These are phyloP conservation scores for Oophaga sylvatica DNA, from an alignment of 2,797 vertebrate genomes.

Conservation along the genomic window DNA sequence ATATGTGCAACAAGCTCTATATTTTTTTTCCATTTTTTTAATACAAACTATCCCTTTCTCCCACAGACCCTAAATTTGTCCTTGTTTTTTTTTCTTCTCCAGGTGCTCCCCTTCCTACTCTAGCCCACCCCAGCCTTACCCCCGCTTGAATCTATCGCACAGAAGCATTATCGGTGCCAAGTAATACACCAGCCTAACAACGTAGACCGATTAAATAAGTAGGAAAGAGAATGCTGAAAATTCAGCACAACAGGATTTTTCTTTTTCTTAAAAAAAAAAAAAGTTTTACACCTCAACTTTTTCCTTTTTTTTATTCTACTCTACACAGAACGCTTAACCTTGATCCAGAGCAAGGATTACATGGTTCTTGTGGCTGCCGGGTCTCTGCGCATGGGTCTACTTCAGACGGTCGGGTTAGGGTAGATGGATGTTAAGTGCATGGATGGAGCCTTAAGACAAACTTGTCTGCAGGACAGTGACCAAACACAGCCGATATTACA, in stretches of 20 bases:
- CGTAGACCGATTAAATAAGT: constrained; percentile 70
- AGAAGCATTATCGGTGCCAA: constrained; percentile 51
- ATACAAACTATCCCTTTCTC: constrained; percentile 32
- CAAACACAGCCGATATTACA: background rate
- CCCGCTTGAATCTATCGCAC: constrained; percentile 27
- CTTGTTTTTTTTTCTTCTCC: background rate
- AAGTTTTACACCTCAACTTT: constrained; percentile 74
- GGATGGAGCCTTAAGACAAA: background rate
- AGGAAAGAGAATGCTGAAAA: constrained; percentile 46
- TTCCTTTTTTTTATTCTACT: constrained; percentile 76
- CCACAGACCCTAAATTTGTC: constrained; percentile 27
- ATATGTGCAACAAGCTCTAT: constrained; percentile 87
- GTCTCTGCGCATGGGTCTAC: background rate
- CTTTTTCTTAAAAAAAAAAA: constrained; percentile 77
- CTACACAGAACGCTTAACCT: constrained; percentile 77
- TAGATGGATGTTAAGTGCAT: background rate
- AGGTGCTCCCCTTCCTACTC: background rate
- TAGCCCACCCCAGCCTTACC: background rate
- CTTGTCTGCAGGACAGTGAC: background rate
- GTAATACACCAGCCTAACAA: constrained; percentile 76
- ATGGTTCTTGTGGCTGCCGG: background rate
- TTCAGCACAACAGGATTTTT: constrained; percentile 73
- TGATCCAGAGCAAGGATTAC: constrained; percentile 4
- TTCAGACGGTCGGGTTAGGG: no score
- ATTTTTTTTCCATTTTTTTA: constrained; percentile 17